Evolutionary conservation across 2,113 vertebrate species (phyloP).

Genomic region (Protobothrops flavoviridis): DNA sequence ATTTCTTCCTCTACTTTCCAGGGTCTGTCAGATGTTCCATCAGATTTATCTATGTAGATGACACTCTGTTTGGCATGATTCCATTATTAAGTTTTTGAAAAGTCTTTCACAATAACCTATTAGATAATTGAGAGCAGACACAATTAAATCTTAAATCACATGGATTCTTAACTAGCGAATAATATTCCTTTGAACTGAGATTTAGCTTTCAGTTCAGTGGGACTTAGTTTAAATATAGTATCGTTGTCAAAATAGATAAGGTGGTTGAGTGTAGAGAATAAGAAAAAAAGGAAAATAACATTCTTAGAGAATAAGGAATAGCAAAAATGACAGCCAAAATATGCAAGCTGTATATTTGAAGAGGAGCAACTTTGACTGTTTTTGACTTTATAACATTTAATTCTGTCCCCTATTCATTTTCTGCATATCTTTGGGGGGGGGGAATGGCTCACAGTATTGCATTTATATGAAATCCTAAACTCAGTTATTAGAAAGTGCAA

Average conservation of each 20-base stretch:
- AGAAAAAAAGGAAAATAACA: not conserved
- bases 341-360: not conserved
- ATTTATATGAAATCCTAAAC: not conserved
- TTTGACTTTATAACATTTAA: not conserved
- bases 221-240: not conserved
- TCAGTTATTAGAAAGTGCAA: not conserved
- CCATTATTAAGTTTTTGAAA: conserved; percentile 1
- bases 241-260: not conserved
- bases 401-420: not conserved
- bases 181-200: conserved; percentile 6
- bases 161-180: not conserved
- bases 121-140: not conserved
- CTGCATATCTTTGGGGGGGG: conserved; percentile 11
- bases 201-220: not conserved
- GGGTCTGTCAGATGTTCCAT: not conserved
- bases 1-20: not conserved
- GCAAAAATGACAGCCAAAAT: not conserved
- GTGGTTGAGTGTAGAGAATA: not conserved
- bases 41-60: not conserved
- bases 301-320: not conserved
- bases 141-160: not conserved
- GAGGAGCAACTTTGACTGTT: not conserved
- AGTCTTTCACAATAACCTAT: not conserved
- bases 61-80: not conserved
- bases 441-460: not conserved